Conservation (phyloP, 2,888 invertebrate species). For the Slavum lentiscoides region DNA sequence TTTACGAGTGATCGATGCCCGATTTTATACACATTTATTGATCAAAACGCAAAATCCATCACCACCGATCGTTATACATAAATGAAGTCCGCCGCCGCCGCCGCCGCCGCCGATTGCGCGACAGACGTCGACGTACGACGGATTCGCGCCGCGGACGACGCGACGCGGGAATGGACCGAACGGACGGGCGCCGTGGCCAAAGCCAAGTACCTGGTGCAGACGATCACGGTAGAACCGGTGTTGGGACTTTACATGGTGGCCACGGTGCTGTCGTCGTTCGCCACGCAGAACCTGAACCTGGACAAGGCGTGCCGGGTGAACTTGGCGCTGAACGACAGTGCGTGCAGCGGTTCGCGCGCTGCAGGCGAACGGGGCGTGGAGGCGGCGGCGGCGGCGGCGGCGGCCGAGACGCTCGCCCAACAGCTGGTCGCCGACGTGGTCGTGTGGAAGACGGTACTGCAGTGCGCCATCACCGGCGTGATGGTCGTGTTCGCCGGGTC, state of each 20-base stretch:
- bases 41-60: too few species aligned
- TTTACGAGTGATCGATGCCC: too few species aligned
- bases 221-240: slow-evolving; percentile 77
- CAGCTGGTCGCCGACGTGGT: slow-evolving; percentile 77
- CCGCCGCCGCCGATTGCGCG: too few species aligned
- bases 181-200: neutral
- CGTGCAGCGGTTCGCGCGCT: slow-evolving; percentile 78
- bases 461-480: slow-evolving; percentile 79
- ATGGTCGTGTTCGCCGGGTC: slow-evolving; percentile 81
- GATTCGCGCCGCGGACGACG: neutral
- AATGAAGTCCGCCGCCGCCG: too few species aligned
- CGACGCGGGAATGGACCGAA: neutral
- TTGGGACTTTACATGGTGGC: slow-evolving; percentile 73
- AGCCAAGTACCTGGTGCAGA: neutral
- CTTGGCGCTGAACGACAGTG: slow-evolving; percentile 70
- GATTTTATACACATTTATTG: too few species aligned
- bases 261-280: slow-evolving; percentile 69
- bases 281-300: slow-evolving; percentile 81
- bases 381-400: slow-evolving; percentile 66
- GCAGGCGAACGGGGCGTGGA: slow-evolving; percentile 63
- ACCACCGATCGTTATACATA: too few species aligned
- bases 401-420: slow-evolving; percentile 70
- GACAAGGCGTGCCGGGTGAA: slow-evolving; percentile 87
- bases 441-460: slow-evolving; percentile 83
- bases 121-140: neutral